Evolutionary conservation across 2,797 vertebrate genomes (phyloP).

Genomic region (Lacerta viridis): DNA sequence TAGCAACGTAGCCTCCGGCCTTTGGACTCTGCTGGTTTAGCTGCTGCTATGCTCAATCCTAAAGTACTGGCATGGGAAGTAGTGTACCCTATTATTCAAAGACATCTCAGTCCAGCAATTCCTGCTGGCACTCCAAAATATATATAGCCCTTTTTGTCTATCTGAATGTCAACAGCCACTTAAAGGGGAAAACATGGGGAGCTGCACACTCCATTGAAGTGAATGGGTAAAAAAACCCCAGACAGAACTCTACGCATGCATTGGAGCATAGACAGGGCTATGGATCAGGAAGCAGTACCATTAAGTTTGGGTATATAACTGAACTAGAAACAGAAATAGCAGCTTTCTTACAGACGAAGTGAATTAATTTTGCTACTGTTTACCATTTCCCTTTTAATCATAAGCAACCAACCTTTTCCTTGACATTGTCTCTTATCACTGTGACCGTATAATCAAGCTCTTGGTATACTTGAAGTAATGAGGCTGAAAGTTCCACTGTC

Average conservation of each 20-base stretch:
- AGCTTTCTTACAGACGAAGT: slow-evolving; percentile 3
- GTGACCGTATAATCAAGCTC: slow-evolving; percentile 56
- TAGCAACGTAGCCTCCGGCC: neutral
- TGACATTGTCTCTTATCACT: slow-evolving; percentile 32
- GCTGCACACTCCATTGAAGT: neutral
- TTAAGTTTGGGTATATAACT: neutral
- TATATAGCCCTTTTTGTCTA: neutral
- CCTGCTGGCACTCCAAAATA: neutral
- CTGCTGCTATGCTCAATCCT: too few relatives aligned
- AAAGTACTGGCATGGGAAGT: neutral
- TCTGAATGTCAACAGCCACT: neutral
- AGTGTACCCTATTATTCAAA: neutral
- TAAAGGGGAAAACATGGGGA: neutral
- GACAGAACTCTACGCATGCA: neutral
- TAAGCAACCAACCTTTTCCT: slow-evolving; percentile 54
- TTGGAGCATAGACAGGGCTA: neutral
- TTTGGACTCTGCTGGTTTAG: neutral
- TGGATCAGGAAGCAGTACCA: neutral
- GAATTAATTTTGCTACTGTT: slow-evolving; percentile 9
- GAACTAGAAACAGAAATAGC: neutral
- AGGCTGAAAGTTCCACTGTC: slow-evolving; percentile 64
- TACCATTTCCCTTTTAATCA: slow-evolving; percentile 7
- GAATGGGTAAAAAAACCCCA: neutral
- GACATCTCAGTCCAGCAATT: neutral
- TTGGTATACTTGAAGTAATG: slow-evolving; percentile 49